A percentile compares a stretch with the other conserved stretches of the same genome.
These are phyloP conservation scores for Pandemis corylana DNA, from an alignment of 2,888 invertebrate genomes.

Conservation along the genomic window DNA sequence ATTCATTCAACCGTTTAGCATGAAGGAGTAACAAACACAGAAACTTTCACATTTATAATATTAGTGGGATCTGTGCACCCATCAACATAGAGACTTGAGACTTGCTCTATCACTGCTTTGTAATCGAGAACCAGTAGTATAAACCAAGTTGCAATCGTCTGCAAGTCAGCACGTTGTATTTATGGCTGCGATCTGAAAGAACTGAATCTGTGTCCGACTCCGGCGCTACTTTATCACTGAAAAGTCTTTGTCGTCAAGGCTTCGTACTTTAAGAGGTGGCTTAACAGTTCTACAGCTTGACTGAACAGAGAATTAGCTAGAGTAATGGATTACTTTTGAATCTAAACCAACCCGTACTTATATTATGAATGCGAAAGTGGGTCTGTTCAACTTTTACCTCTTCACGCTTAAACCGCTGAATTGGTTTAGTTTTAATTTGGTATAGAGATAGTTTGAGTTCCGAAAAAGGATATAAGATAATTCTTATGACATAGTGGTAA, in stretches of 20 bases:
- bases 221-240: slow-evolving; percentile 24
- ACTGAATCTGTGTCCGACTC: slow-evolving; percentile 22
- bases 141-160: slow-evolving; percentile 24
- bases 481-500: no score
- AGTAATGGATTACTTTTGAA: background rate
- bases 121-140: slow-evolving; percentile 5
- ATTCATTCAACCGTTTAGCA: no score
- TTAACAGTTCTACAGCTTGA: background rate
- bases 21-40: no score
- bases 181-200: slow-evolving; percentile 32
- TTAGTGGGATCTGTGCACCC: no score
- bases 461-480: no score
- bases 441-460: no score
- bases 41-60: no score
- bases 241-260: background rate
- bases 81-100: no score
- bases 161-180: slow-evolving; percentile 33
- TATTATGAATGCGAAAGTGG: no score
- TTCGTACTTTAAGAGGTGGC: background rate
- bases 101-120: background rate
- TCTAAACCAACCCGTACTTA: background rate
- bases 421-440: no score
- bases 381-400: no score
- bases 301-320: background rate
- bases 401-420: no score